phyloP scores from a whole-genome alignment of 92 coral and sea anemone species.

The Micromussa lordhowensis region DNA sequence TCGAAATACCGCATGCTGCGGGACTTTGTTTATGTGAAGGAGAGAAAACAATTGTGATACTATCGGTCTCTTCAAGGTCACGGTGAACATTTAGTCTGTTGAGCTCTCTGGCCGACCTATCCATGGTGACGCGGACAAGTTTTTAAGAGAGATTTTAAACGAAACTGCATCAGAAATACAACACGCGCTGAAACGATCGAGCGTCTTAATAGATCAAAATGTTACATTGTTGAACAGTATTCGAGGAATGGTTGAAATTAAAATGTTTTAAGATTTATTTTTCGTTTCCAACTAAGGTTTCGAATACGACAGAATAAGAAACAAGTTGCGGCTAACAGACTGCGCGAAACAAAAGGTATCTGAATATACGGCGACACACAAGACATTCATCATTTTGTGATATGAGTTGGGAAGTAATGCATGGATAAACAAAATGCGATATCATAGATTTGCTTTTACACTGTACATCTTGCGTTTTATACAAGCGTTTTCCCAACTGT shows the following conservation, averaged over 20 bases:
- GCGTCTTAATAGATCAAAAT: background rate
- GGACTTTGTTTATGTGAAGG: slow-evolving; percentile 17
- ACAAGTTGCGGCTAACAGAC: slow-evolving; percentile 9
- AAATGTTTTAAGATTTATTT: background rate
- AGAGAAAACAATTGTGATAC: slow-evolving; percentile 28
- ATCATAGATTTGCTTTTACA: background rate
- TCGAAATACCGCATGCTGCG: slow-evolving; percentile 24
- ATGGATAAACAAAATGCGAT: slow-evolving; percentile 43
- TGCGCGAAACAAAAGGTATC: slow-evolving; percentile 32
- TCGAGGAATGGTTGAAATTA: background rate
- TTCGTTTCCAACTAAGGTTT: background rate
- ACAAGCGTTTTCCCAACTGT: background rate
- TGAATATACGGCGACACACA: slow-evolving; percentile 9
- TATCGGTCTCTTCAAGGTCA: slow-evolving; percentile 40
- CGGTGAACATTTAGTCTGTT: slow-evolving; percentile 9
- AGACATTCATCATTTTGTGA: slow-evolving; percentile 1
- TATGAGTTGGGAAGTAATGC: slow-evolving; percentile 12
- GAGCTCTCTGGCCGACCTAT: background rate
- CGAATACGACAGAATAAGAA: slow-evolving; percentile 3
- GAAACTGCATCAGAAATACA: background rate
- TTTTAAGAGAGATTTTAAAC: background rate
- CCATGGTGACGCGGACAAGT: background rate
- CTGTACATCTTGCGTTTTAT: background rate
- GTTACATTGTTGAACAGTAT: background rate
- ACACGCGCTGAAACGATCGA: background rate